These are phyloP conservation scores for Elachura formosa DNA, from an alignment of 2,113 vertebrate species.

Conservation along the genomic window DNA sequence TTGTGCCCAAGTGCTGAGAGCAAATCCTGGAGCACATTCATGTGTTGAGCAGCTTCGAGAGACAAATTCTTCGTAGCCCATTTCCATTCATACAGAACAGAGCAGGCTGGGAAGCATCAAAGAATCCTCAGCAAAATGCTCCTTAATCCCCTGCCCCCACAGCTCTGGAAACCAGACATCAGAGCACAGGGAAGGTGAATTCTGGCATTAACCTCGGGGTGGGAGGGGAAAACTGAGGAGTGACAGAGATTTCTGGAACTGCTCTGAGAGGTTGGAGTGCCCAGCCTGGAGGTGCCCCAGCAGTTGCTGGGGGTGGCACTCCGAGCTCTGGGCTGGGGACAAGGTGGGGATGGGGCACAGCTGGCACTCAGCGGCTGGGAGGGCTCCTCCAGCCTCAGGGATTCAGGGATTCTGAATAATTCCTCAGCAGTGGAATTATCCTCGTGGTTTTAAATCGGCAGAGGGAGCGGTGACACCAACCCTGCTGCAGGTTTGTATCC, in stretches of 20 bases:
- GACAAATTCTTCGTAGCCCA: background rate
- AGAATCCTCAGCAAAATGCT: background rate
- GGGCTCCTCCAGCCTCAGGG: background rate
- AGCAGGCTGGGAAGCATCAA: background rate
- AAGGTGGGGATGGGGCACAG: accelerated
- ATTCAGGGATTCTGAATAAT: background rate
- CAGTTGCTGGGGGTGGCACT: background rate
- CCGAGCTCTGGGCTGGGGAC: background rate
- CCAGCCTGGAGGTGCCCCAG: background rate
- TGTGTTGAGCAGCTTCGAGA: background rate
- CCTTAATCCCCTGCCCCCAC: accelerated
- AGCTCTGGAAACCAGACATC: background rate
- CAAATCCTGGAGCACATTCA: background rate
- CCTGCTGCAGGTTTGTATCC: background rate
- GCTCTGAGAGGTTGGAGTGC: background rate
- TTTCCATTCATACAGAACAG: accelerated
- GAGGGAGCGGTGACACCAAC: background rate
- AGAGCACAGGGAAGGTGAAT: background rate
- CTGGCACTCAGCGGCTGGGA: accelerated
- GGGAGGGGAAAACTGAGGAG: background rate
- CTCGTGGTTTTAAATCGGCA: accelerated
- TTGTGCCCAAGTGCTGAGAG: background rate
- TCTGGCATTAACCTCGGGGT: background rate
- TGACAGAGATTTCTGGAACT: background rate
- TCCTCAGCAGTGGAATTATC: background rate